Base-by-base conservation (phyloP, 2,888 invertebrate species). In the Neoitamus cyanurus region DNA sequence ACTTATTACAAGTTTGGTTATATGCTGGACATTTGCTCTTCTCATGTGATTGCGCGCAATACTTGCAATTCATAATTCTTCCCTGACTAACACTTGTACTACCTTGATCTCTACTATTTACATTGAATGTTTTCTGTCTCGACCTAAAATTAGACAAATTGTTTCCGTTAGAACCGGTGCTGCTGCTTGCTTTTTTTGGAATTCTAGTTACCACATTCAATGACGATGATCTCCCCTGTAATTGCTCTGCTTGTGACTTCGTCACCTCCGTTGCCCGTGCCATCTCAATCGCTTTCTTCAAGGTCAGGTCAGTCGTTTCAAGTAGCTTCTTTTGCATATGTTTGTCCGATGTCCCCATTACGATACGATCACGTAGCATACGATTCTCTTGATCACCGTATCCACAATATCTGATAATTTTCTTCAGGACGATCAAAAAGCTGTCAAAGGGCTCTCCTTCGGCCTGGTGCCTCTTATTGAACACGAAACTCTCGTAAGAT, bases 341-440 rank as follows among this genome's bases (percentile, higher is more conserved):
- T 11, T 78, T 78, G 4, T 15, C 36, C 9, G 36, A 2, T 36
- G 36, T 36, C 9, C 9, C 36, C 36, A 36, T 36, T 11, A 84
- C 58, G 48, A 85, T 85, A 3, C 70, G 34, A 69, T 85, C 85
- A 1, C 83, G 31, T 11, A 85, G 20, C 83, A 85, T 78, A n/a
- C 84, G 5, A 4, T 84, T 42, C 69, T 83, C 42, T 25, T 30
- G 34, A 1, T 73, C 68, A 11, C 34, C 58, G 69, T 83, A 84
- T 11, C 69, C 83, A 46, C 85, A 85, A 46, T 15, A 20, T 31
- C 68, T 15, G n/a, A 82, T 46, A 15, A 86, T 34, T 46, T 80
- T 85, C 46, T 84, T 85, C 2, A 86, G 20, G 11, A 85, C 86
- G 11, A 34, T 78, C 69, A 48, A 86, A 86, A 3, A 68, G 46